Evolutionary conservation across 2,113 vertebrate genomes (phyloP).

Genomic region (Chrysochloris asiatica): DNA sequence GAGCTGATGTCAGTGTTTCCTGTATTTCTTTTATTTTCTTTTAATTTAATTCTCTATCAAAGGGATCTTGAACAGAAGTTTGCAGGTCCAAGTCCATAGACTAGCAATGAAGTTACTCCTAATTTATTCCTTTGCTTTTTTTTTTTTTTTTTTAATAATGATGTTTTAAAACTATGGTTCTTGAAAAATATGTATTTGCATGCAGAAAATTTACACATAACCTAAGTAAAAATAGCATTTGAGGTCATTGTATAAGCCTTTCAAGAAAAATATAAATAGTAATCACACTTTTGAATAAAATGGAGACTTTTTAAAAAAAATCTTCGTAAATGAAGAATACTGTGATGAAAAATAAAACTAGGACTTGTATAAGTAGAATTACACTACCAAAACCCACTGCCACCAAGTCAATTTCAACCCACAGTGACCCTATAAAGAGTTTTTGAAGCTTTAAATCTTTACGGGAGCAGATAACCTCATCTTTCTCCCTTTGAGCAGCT

Average conservation of each 20-base stretch:
- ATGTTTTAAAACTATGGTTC: neutral
- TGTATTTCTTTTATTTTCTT: constrained; percentile 63
- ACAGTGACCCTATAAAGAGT: too few species aligned
- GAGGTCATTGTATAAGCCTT: neutral
- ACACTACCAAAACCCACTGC: too few species aligned
- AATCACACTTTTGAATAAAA: constrained; percentile 35
- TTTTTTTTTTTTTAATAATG: neutral
- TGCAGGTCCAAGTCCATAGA: neutral
- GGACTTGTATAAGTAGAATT: neutral
- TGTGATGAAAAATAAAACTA: constrained; percentile 48
- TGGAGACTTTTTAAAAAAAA: neutral
- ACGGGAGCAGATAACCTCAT: too few species aligned
- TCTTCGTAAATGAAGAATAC: constrained; percentile 24
- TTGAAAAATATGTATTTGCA: constrained; percentile 9
- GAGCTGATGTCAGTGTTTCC: constrained; percentile 70
- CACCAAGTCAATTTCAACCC: too few species aligned
- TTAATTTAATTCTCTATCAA: constrained; percentile 73
- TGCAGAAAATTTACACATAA: constrained; percentile 12
- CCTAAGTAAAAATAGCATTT: constrained; percentile 29
- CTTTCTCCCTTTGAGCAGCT: too few species aligned
- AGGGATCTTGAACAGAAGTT: constrained; percentile 70
- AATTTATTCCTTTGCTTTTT: constrained; percentile 11
- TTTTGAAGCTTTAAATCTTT: too few species aligned
- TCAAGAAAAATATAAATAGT: constrained; percentile 28
- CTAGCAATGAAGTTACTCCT: constrained; percentile 7